Evolutionary conservation across 2,797 vertebrate species (phyloP).

Genomic region (Ctenopoma multispine): DNA sequence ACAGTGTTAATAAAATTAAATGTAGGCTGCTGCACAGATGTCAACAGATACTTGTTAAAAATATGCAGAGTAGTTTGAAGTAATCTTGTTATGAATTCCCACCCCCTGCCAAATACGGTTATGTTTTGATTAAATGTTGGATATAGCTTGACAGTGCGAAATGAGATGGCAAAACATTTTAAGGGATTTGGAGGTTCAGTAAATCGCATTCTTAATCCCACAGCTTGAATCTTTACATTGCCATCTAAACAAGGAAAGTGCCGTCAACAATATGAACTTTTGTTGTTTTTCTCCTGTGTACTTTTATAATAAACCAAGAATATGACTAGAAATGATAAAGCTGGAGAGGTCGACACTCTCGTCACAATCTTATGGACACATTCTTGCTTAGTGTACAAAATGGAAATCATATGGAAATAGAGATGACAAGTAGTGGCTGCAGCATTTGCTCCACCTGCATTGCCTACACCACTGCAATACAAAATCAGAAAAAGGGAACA

Average conservation of each 20-base stretch:
- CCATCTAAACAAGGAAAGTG: background rate
- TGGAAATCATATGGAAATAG: conserved; percentile 50
- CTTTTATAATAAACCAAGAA: conserved; percentile 20
- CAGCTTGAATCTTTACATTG: conserved; percentile 2
- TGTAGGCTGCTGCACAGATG: conserved; percentile 19
- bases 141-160: conserved; percentile 31
- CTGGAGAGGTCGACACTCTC: background rate
- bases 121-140: conserved; percentile 48
- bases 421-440: conserved; percentile 25
- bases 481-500: background rate
- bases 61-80: conserved; percentile 42
- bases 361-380: conserved; percentile 30
- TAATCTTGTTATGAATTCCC: conserved; percentile 58
- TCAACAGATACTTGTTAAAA: conserved; percentile 39
- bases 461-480: conserved; percentile 22
- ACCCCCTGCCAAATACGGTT: conserved; percentile 34
- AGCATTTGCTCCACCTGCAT: conserved; percentile 36
- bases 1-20: conserved; percentile 34
- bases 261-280: background rate
- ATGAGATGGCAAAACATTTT: conserved; percentile 32
- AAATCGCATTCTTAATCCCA: conserved; percentile 12
- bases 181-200: conserved; percentile 22
- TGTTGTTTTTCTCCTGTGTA: background rate
- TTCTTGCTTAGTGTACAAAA: conserved; percentile 41
- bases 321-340: conserved; percentile 17